phyloP scores from a whole-genome alignment of 2,888 invertebrate genomes.

The Tuta absoluta region DNA sequence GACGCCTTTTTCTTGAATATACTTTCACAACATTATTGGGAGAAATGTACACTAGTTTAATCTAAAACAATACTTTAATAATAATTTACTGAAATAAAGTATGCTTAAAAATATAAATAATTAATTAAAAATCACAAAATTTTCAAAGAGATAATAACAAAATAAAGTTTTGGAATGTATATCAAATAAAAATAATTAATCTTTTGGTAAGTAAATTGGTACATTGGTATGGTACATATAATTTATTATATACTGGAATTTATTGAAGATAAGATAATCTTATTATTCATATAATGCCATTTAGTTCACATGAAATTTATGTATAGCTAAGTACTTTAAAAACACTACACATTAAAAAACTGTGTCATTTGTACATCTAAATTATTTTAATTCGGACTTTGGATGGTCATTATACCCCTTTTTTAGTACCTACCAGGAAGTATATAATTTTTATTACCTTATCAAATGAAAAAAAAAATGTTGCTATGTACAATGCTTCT shows the following conservation, averaged over 20 bases:
- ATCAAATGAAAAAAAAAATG: too few relatives aligned
- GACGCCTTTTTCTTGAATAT: too few relatives aligned
- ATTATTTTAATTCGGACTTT: neutral
- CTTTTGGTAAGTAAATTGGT: neutral
- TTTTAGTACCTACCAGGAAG: neutral
- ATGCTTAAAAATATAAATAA: too few relatives aligned
- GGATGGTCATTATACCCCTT: neutral
- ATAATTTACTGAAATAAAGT: too few relatives aligned
- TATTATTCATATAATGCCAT: conserved; percentile 27
- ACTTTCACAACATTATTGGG: too few relatives aligned
- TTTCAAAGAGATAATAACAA: neutral
- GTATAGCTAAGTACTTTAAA: neutral
- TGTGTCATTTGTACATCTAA: neutral
- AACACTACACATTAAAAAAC: too few relatives aligned
- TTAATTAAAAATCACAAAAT: too few relatives aligned
- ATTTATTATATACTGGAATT: conserved; percentile 2
- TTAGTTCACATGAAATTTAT: conserved; percentile 32
- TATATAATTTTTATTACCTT: too few relatives aligned
- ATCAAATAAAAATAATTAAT: neutral
- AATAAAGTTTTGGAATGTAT: neutral
- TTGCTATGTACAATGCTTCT: too few relatives aligned
- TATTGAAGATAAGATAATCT: neutral
- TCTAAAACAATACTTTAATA: too few relatives aligned
- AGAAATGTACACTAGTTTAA: too few relatives aligned
- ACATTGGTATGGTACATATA: neutral